These are phyloP conservation scores for Callitettix versicolor DNA, from an alignment of 1,140 invertebrate genomes.

Conservation along the genomic window DNA sequence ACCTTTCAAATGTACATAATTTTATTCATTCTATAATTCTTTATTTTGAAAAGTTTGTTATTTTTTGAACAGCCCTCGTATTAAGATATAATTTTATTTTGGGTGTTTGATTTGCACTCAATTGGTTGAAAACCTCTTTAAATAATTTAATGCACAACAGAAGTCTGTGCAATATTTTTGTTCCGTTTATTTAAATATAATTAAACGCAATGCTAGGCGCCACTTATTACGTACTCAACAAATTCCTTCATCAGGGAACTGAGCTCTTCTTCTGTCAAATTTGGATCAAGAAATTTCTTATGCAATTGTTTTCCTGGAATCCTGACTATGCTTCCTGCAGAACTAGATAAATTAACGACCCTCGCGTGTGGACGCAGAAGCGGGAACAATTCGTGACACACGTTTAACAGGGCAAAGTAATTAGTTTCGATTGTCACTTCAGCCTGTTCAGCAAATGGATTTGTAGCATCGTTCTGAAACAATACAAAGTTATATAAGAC, in stretches of 20 bases:
- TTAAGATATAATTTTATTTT: not conserved
- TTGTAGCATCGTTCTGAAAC: slow-evolving; percentile 35
- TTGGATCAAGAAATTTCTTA: slow-evolving; percentile 38
- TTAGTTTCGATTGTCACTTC: slow-evolving; percentile 56
- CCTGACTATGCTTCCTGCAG: slow-evolving; percentile 43
- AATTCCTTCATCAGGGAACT: slow-evolving; percentile 43
- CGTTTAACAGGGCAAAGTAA: slow-evolving; percentile 49
- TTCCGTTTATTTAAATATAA: not conserved
- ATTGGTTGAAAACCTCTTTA: not conserved
- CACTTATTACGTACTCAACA: slow-evolving; percentile 39
- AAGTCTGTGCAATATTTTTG: not conserved
- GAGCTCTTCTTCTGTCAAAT: slow-evolving; percentile 42
- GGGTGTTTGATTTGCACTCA: not conserved
- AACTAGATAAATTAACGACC: slow-evolving; percentile 66
- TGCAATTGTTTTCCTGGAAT: slow-evolving; percentile 43
- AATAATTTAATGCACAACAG: not conserved
- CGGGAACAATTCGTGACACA: slow-evolving; percentile 56
- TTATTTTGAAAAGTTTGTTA: not conserved
- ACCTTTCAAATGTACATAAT: too few species aligned
- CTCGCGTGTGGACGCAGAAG: slow-evolving; percentile 51
- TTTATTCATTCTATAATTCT: too few species aligned
- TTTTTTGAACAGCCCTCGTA: not conserved
- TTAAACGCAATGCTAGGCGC: not conserved
- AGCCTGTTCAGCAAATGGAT: slow-evolving; percentile 54
- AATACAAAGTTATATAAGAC: too few species aligned